phyloP scores from a whole-genome alignment of 2,888 invertebrate genomes.

The Tanaodytes sp. region DNA sequence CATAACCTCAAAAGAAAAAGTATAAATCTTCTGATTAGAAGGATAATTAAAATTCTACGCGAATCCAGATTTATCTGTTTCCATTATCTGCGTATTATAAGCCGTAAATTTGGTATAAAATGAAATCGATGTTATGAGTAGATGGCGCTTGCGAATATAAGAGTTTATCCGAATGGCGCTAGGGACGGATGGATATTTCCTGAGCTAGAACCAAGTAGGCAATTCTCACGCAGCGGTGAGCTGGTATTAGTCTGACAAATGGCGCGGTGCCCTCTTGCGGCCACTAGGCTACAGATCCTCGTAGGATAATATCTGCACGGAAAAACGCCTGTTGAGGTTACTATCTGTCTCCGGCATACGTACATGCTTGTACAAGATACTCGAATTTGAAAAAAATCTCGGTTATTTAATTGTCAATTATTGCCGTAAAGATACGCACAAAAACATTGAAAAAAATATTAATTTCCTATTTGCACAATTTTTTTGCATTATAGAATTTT shows the following conservation, averaged over 20 bases:
- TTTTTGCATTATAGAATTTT: no score
- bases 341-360: conserved; percentile 44
- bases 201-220: conserved; percentile 31
- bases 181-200: conserved; percentile 32
- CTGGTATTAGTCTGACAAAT: conserved; percentile 44
- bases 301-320: conserved; percentile 34
- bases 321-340: conserved; percentile 47
- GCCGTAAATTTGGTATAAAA: conserved; percentile 19
- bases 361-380: conserved; percentile 48
- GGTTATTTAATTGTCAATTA: conserved; percentile 33
- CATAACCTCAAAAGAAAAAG: no score
- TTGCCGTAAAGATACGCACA: no score
- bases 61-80: conserved; percentile 29
- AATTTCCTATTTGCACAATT: no score
- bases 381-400: conserved; percentile 32
- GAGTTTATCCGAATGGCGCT: conserved; percentile 10
- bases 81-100: conserved; percentile 20
- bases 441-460: no score
- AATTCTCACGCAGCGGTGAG: conserved; percentile 24
- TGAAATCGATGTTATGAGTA: no score
- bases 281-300: conserved; percentile 11
- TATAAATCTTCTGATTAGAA: no score
- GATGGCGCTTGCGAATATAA: no score
- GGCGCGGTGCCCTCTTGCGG: conserved; percentile 37
- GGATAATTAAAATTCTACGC: no score